These are phyloP conservation scores for Epinotia nisella DNA, from an alignment of 2,888 invertebrate species.

Conservation along the genomic window DNA sequence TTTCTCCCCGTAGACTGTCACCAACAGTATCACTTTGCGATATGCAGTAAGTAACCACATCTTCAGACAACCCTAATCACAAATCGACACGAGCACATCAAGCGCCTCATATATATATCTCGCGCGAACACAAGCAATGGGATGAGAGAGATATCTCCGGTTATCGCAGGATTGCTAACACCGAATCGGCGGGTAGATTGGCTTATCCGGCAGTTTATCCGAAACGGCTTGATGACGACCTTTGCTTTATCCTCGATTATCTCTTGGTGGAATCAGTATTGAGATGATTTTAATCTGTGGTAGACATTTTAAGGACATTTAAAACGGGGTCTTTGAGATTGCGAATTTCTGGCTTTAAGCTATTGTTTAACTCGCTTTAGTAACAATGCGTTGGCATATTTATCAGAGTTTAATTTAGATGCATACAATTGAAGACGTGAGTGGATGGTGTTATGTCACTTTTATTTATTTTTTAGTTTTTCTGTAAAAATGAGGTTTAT, in stretches of 20 bases:
- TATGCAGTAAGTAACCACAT: constrained; percentile 28
- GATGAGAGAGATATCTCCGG: constrained; percentile 18
- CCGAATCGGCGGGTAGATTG: constrained; percentile 39
- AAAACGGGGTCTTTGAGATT: constrained; percentile 1
- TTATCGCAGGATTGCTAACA: constrained; percentile 31
- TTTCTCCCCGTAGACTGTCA: background rate
- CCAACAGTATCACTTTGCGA: constrained; percentile 1
- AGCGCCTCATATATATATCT: constrained; percentile 19
- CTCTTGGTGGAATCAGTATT: constrained; percentile 51
- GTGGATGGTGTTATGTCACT: too few relatives aligned
- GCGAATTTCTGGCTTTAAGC: constrained; percentile 10
- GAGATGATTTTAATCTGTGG: constrained; percentile 45
- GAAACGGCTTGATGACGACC: constrained; percentile 53
- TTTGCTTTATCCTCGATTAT: constrained; percentile 51
- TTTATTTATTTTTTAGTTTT: too few relatives aligned
- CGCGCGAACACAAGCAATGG: constrained; percentile 10
- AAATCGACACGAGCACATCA: constrained; percentile 26
- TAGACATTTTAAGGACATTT: constrained; percentile 40
- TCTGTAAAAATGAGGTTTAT: too few relatives aligned
- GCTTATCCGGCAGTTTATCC: constrained; percentile 46
- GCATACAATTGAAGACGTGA: too few relatives aligned
- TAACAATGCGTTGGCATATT: background rate
- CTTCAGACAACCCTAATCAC: constrained; percentile 33
- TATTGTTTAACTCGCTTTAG: background rate
- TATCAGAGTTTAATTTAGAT: too few relatives aligned